These are phyloP conservation scores for Pavo muticus DNA, from an alignment of 2,113 vertebrate species.

Conservation along the genomic window DNA sequence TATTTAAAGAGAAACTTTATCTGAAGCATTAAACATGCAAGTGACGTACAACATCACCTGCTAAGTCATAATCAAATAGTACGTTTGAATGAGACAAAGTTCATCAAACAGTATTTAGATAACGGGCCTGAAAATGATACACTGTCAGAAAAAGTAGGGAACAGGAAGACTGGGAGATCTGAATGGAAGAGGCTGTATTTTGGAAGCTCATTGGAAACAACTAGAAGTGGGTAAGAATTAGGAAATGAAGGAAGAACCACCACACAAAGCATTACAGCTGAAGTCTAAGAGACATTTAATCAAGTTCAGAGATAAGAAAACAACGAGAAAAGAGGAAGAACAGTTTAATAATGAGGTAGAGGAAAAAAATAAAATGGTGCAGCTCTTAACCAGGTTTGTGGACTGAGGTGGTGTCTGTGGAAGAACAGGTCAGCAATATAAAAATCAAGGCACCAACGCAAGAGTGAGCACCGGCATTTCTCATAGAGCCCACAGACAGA, in stretches of 20 bases:
- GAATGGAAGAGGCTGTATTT: background rate
- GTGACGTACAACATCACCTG: background rate
- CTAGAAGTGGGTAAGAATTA: background rate
- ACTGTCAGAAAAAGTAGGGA: background rate
- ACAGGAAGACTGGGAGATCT: constrained; percentile 23
- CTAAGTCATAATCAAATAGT: background rate
- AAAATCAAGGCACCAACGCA: constrained; percentile 58
- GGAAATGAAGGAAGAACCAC: background rate
- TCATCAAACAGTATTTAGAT: background rate
- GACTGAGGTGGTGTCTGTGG: constrained; percentile 1
- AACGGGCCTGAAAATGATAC: background rate
- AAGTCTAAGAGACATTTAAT: background rate
- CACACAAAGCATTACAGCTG: background rate
- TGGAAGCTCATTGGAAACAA: constrained; percentile 21
- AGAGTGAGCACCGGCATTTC: constrained; percentile 34
- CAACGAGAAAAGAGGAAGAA: background rate
- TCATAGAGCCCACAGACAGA: background rate
- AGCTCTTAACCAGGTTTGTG: background rate
- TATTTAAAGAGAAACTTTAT: constrained; percentile 17
- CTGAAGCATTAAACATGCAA: constrained; percentile 13
- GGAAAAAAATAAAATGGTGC: background rate
- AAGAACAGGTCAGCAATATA: constrained; percentile 22
- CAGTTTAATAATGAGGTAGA: constrained; percentile 51
- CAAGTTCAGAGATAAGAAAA: background rate
- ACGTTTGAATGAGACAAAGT: background rate